Base-by-base conservation (phyloP, 2,113 vertebrate species). In the Menidia beryllina region DNA sequence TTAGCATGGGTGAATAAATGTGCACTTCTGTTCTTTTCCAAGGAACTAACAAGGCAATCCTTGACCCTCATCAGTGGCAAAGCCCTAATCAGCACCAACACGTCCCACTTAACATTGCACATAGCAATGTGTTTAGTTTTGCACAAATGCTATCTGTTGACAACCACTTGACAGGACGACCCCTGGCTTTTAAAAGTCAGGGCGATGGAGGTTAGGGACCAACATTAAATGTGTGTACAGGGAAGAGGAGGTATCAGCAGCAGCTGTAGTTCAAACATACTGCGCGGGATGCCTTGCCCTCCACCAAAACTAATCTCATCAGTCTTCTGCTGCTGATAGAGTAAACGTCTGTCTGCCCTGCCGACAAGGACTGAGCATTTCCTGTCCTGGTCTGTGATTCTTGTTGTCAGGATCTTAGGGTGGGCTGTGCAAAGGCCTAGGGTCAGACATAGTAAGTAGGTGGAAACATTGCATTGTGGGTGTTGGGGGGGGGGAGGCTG, bases 281-380 rank as follows among this genome's bases (percentile, higher is more conserved):
- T 85, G 86, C 81, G 81, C 75, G 84, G 82, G 86, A 80, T 47
- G 63, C 78, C n/a, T 79, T 64, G 72, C 67, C 84, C 86, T 87
- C 68, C 69, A 78, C 86, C 77, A 82, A 91, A 89, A 89, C 91
- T 86, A 92, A 93, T 94, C 91, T 92, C 92, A 94, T 94, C 92
- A 91, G 79, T 86, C 84, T 76, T 88, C 84, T 83, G 80, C 77
- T 81, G 81, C 83, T 79, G 90, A 90, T 91, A 87, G 91, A 93
- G 87, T 94, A 94, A 95, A 94, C 92, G 91, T 93, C 83, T 89
- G 92, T 93, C 86, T 91, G 73, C 91, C 91, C 91, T 89, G 90
- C 91, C 82, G 91, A 94, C 92, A 91, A 93, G 91, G 81, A 90
- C 94, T 89, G 90, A 96, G 94, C 94, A 94, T 94, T 95, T 95